These are phyloP conservation scores for Drosophila maculinotata DNA, from an alignment of 2,888 invertebrate genomes.

Conservation along the genomic window DNA sequence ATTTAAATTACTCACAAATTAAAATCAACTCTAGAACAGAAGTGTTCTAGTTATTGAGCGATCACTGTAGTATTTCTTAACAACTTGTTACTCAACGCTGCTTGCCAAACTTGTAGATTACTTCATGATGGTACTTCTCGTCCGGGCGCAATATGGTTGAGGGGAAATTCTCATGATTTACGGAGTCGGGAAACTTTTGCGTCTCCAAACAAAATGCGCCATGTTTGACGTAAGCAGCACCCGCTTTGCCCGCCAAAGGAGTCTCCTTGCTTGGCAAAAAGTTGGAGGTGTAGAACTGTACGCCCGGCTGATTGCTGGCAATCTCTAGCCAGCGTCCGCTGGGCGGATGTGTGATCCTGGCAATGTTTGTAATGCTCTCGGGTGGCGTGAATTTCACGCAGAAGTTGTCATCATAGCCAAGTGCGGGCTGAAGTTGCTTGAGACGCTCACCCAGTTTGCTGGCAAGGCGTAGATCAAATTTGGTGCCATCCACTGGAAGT, in stretches of 20 bases:
- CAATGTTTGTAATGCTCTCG: constrained; percentile 86
- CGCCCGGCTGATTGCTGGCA: constrained; percentile 94
- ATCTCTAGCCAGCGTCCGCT: constrained; percentile 92
- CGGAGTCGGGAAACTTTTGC: constrained; percentile 96
- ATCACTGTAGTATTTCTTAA: too few species aligned
- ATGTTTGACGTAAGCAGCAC: constrained; percentile 89
- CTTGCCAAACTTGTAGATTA: constrained; percentile 90
- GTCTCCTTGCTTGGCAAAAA: constrained; percentile 87
- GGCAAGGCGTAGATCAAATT: constrained; percentile 90
- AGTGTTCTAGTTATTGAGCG: too few species aligned
- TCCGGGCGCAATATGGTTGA: constrained; percentile 90
- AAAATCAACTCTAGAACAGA: too few species aligned
- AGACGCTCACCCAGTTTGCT: constrained; percentile 89
- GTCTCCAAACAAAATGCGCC: constrained; percentile 95
- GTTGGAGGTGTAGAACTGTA: constrained; percentile 96
- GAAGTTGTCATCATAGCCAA: constrained; percentile 94
- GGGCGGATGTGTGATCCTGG: constrained; percentile 88
- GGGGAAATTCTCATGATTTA: constrained; percentile 94
- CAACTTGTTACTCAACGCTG: constrained; percentile 7
- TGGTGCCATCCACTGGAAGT: constrained; percentile 89
- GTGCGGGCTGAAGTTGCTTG: constrained; percentile 87
- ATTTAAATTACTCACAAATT: too few species aligned
- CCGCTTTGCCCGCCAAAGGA: constrained; percentile 89
- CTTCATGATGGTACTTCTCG: constrained; percentile 89
- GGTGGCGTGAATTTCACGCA: constrained; percentile 86